Evolutionary conservation across 2,797 vertebrate species (phyloP).

Genomic region (Megalops cyprinoides): DNA sequence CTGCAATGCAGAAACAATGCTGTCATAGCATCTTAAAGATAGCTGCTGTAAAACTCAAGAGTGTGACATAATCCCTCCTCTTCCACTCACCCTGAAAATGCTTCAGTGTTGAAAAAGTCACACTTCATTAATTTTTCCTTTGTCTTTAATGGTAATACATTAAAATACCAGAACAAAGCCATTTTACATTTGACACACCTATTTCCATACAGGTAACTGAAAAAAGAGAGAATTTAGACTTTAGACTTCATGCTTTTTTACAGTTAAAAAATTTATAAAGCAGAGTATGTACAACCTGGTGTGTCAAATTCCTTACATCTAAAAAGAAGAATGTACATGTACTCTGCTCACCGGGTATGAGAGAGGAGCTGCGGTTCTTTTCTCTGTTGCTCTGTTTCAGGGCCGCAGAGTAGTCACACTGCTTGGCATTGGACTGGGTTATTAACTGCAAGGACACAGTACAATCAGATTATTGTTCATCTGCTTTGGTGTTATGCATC

Average conservation of each 20-base stretch:
- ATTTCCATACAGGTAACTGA: not conserved
- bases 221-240: not conserved
- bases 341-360: slow-evolving; percentile 83
- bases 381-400: slow-evolving; percentile 84
- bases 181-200: not conserved
- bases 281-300: not conserved
- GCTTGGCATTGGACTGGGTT: slow-evolving; percentile 77
- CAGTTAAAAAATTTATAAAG: not conserved
- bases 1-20: slow-evolving; percentile 68
- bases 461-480: not conserved
- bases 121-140: too few relatives aligned
- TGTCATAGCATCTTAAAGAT: not conserved
- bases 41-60: not conserved
- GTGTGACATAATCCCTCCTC: not conserved
- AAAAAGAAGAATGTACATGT: not conserved
- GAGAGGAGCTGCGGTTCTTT: slow-evolving; percentile 84
- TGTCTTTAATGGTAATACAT: too few relatives aligned
- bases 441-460: slow-evolving; percentile 76
- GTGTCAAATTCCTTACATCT: not conserved
- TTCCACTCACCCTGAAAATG: not conserved
- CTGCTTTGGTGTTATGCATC: too few relatives aligned
- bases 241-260: not conserved
- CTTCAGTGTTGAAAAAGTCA: too few relatives aligned
- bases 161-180: too few relatives aligned
- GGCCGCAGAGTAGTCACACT: slow-evolving; percentile 80